These are phyloP conservation scores for Hydrocynus forskahlii DNA, from an alignment of 2,797 vertebrate genomes.

Conservation along the genomic window DNA sequence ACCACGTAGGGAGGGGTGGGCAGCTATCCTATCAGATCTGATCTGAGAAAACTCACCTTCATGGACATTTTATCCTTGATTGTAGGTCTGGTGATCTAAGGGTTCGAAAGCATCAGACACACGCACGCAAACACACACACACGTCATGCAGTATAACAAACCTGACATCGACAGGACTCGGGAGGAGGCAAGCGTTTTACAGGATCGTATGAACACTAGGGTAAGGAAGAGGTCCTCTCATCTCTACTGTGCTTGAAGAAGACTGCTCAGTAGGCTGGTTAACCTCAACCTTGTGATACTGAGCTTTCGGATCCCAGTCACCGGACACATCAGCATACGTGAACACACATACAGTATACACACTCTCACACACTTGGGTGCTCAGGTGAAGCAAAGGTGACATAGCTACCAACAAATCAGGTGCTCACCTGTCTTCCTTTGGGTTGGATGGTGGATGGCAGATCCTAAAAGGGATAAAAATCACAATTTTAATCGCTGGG, in stretches of 20 bases:
- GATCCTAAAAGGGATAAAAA: constrained; percentile 82
- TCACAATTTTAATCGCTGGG: neutral
- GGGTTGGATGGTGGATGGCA: constrained; percentile 94
- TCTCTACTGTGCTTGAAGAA: neutral
- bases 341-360: constrained; percentile 11
- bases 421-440: constrained; percentile 94
- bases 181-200: neutral
- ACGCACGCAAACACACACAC: constrained; percentile 26
- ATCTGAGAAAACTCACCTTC: constrained; percentile 72
- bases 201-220: neutral
- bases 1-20: neutral
- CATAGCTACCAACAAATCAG: neutral
- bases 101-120: constrained; percentile 78
- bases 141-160: constrained; percentile 72
- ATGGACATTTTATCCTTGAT: constrained; percentile 79
- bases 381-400: constrained; percentile 4
- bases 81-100: constrained; percentile 80
- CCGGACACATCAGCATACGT: neutral
- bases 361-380: constrained; percentile 17
- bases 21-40: constrained; percentile 20
- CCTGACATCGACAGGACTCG: constrained; percentile 20
- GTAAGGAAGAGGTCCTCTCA: constrained; percentile 1
- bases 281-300: neutral
- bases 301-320: neutral
- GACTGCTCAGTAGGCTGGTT: neutral